Evolutionary conservation across 2,797 vertebrate genomes (phyloP), one percentile per base, ranked within the genome.

Genomic region (Anguilla megastoma): DNA sequence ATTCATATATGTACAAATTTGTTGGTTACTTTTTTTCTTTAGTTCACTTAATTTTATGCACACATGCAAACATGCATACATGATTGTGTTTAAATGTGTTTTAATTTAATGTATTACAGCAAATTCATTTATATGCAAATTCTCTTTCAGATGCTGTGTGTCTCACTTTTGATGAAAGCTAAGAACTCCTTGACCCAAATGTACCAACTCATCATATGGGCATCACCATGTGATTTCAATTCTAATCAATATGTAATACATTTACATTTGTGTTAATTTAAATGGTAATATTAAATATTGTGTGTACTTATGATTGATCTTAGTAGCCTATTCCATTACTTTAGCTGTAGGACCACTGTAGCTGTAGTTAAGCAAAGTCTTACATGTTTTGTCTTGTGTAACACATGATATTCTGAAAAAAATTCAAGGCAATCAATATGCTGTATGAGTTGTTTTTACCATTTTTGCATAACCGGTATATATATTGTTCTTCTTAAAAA

Each of bases 91-190:
- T 52, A 36, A 18, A 41, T 85, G 52, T 71, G 7, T 69, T 24
- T 50, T 24, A 30, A 84, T 24, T 45, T 30, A 3, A 54, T 8
- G 52, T 60, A 52, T 30, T 21, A 41, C 7, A 79, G 56, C 2
- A 52, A 33, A 63, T 86, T 87, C 2, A 71, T 71, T 52, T 41
- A 89, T 41, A 89, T 74, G 48, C 27, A 74, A 30, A 76, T 85
- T 86, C 71, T 86, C 30, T 90, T 91, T 33, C 87, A 97, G 96
- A 92, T 97, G 96, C 93, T 97, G 96, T 50, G 95, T 97, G 84
- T 95, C 96, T 91, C 95, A 96, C 93, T 95, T 96, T 91, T 90
- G 94, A 87, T 96, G 92, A 96, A 69, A 80, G 56, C 30, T 52
- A 79, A 88, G 86, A 8, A 87, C 24, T 18, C 4, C 79, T n/a